These are phyloP conservation scores for Hedychridium roseum DNA, from an alignment of 2,888 invertebrate genomes.

Conservation along the genomic window DNA sequence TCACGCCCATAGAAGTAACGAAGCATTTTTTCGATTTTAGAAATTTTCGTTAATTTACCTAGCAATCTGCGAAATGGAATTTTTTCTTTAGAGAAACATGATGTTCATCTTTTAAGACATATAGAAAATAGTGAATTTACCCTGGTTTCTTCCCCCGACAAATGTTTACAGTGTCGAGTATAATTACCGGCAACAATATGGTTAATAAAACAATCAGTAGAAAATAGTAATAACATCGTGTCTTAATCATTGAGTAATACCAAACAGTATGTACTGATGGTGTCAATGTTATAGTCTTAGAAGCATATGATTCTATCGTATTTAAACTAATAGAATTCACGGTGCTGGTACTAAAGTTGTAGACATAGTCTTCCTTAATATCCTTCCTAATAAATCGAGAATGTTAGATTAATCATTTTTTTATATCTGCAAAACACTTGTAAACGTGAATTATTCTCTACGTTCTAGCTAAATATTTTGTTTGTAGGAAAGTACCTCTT, in stretches of 20 bases:
- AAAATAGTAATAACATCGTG: conserved; percentile 26
- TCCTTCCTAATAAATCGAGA: conserved; percentile 23
- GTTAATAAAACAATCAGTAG: conserved; percentile 44
- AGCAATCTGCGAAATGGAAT: conserved; percentile 3
- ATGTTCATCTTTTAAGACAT: background rate
- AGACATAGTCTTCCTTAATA: conserved; percentile 68
- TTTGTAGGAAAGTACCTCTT: conserved; percentile 30
- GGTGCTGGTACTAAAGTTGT: conserved; percentile 84
- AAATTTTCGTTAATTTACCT: conserved; percentile 1
- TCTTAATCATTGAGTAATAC: conserved; percentile 15
- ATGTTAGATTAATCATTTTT: background rate
- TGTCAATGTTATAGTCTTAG: background rate
- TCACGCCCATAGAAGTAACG: conserved; percentile 10
- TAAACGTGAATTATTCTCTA: background rate
- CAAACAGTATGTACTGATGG: conserved; percentile 34
- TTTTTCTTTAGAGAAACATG: background rate
- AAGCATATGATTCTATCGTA: conserved; percentile 16
- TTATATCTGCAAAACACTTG: background rate
- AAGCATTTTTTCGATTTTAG: background rate
- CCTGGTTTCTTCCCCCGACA: conserved; percentile 36
- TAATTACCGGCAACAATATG: conserved; percentile 25
- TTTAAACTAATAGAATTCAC: conserved; percentile 66
- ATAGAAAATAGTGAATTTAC: conserved; percentile 32
- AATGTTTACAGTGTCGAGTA: too few relatives aligned
- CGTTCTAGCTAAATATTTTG: background rate